Conservation (phyloP, 2,888 invertebrate genomes). For the Drosophila nr. perissopoda region DNA sequence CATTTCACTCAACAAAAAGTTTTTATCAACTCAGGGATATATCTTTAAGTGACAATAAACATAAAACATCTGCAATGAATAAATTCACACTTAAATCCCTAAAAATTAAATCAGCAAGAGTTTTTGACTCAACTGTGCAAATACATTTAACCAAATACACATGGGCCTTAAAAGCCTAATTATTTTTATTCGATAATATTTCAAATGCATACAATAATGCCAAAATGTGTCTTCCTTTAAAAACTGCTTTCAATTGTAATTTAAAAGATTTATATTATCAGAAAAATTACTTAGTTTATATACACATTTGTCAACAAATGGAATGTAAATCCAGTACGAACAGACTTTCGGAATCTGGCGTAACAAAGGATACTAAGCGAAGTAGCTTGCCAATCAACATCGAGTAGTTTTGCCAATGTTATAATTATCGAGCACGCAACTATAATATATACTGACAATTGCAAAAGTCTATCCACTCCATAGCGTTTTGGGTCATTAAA, state of each 20-base stretch:
- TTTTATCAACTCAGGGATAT: conserved; percentile 17
- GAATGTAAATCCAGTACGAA: not conserved
- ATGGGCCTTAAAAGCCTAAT: not conserved
- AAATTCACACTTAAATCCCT: not conserved
- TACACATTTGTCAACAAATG: not conserved
- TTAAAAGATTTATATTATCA: not conserved
- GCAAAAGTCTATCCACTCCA: not conserved
- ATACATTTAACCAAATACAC: not conserved
- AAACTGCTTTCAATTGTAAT: not conserved
- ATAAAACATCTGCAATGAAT: not conserved
- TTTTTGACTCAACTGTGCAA: not conserved
- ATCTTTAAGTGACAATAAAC: conserved; percentile 4
- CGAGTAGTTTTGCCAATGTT: not conserved
- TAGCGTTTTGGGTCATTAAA: conserved; percentile 1
- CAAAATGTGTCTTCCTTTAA: not conserved
- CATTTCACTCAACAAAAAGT: conserved; percentile 25
- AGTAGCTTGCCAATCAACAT: not conserved
- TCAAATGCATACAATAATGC: not conserved
- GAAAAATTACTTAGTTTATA: rapidly evolving
- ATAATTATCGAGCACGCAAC: not conserved
- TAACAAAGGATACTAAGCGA: not conserved
- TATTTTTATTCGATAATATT: not conserved
- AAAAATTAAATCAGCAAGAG: no score
- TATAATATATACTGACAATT: not conserved
- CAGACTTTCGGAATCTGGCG: not conserved